phyloP scores from a whole-genome alignment of 2,888 invertebrate genomes.

The Itoplectis maculator region DNA sequence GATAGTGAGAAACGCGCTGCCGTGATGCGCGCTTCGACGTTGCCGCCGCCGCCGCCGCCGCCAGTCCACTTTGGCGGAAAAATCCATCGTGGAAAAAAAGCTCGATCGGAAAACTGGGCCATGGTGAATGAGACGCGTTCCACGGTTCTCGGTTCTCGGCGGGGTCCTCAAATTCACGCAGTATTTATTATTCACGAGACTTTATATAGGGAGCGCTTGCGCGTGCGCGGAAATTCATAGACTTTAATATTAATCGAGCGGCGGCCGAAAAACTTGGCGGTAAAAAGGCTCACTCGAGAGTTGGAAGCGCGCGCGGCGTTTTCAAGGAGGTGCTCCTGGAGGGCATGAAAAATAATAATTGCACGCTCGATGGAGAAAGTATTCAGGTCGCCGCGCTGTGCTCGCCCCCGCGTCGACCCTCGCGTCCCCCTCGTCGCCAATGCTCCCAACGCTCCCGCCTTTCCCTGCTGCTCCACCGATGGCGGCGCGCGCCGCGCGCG shows the following conservation, averaged over 20 bases:
- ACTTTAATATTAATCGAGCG: slow-evolving; percentile 52
- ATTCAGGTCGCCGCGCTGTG: slow-evolving; percentile 14
- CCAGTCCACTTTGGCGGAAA: slow-evolving; percentile 37
- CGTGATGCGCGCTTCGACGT: slow-evolving; percentile 4
- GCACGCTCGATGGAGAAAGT: slow-evolving; percentile 32
- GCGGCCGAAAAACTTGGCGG: slow-evolving; percentile 17
- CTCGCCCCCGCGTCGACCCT: not conserved
- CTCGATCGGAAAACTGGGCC: slow-evolving; percentile 38
- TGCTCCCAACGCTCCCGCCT: too few relatives aligned
- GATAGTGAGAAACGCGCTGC: slow-evolving; percentile 44
- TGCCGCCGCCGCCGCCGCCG: not conserved
- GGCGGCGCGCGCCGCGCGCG: slow-evolving; percentile 20
- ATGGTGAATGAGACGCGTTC: slow-evolving; percentile 37
- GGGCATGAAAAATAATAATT: slow-evolving; percentile 48
- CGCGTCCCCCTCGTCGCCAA: slow-evolving; percentile 29
- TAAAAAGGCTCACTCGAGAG: slow-evolving; percentile 21
- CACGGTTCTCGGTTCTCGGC: not conserved
- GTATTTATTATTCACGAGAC: slow-evolving; percentile 49
- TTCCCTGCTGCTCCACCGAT: too few relatives aligned
- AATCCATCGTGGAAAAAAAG: slow-evolving; percentile 37
- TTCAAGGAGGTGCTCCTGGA: slow-evolving; percentile 31
- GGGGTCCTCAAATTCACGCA: not conserved
- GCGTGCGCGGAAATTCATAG: slow-evolving; percentile 57
- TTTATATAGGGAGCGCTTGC: slow-evolving; percentile 25
- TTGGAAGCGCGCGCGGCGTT: slow-evolving; percentile 2